phyloP scores from a whole-genome alignment of 1,140 invertebrate species.

The Octopus sinensis region DNA sequence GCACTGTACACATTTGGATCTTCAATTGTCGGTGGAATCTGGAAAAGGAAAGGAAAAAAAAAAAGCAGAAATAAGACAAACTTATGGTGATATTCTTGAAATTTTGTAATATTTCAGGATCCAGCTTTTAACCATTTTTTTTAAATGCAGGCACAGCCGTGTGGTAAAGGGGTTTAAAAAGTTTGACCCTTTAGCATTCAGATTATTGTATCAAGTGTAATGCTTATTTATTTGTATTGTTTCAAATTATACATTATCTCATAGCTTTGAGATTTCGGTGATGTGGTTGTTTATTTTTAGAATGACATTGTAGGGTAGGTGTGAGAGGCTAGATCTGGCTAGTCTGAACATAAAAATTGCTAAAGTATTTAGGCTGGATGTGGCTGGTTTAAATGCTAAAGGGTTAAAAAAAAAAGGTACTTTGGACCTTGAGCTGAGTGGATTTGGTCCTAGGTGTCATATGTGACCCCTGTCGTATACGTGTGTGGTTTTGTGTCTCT shows the following conservation, averaged over 20 bases:
- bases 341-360: no score
- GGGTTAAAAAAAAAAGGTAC: no score
- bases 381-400: no score
- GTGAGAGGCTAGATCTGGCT: no score
- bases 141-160: neutral
- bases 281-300: no score
- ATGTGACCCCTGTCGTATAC: no score
- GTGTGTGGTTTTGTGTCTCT: no score
- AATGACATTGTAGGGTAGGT: no score
- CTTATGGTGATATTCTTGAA: neutral
- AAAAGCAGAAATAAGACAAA: neutral
- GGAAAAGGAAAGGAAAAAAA: slow-evolving; percentile 34
- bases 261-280: neutral
- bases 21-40: slow-evolving; percentile 84
- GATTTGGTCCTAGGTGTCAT: no score
- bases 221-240: neutral
- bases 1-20: slow-evolving; percentile 77
- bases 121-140: neutral
- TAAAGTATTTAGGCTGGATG: no score
- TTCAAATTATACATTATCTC: neutral
- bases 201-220: neutral
- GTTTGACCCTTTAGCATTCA: neutral
- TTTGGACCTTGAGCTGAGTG: no score
- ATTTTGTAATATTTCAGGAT: neutral
- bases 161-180: neutral